These are phyloP conservation scores for Ryuthela nishihirai DNA, from an alignment of 2,888 invertebrate species.

Conservation along the genomic window DNA sequence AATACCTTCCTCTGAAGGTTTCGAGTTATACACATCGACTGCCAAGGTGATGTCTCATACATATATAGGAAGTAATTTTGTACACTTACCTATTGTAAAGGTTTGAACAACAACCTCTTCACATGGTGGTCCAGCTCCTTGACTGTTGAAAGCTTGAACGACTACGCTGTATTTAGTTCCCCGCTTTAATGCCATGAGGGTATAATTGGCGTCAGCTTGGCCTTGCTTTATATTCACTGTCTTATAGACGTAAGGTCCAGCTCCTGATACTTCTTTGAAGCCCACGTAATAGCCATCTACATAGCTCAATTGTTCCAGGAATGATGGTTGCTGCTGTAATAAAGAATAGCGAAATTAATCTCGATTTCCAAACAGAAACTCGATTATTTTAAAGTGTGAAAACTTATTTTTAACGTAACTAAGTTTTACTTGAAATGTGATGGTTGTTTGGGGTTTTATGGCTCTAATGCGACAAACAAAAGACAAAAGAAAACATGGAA, in stretches of 20 bases:
- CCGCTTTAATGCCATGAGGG: constrained; percentile 37
- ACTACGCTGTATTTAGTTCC: constrained; percentile 45
- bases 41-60: no score
- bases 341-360: no score
- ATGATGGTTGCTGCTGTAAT: constrained; percentile 28
- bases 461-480: no score
- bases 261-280: constrained; percentile 33
- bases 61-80: no score
- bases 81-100: constrained; percentile 23
- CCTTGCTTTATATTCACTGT: constrained; percentile 34
- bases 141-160: constrained; percentile 41
- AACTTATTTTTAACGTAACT: no score
- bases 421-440: no score
- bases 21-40: no score
- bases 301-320: constrained; percentile 28
- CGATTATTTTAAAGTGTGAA: no score
- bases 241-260: constrained; percentile 39
- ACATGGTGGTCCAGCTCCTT: constrained; percentile 40
- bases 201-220: constrained; percentile 37
- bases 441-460: no score
- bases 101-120: constrained; percentile 38
- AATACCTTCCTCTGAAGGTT: no score
- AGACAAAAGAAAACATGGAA: no score
- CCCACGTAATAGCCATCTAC: constrained; percentile 44
- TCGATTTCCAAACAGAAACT: no score